Evolutionary conservation across 2,797 vertebrate species (phyloP).

Genomic region (Spatula versicolor): DNA sequence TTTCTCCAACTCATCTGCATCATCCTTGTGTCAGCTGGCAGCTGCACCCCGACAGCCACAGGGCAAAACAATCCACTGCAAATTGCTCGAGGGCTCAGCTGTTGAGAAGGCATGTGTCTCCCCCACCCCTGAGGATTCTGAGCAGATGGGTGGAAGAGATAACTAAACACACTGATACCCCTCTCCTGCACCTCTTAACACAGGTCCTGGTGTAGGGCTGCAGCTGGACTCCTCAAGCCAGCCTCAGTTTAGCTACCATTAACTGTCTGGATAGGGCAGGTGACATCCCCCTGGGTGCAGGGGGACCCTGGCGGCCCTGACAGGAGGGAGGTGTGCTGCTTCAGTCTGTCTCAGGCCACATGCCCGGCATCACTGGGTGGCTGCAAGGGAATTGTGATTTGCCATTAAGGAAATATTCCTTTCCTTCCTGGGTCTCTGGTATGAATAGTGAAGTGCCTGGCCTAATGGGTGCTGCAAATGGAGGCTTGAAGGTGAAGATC

Average conservation of each 20-base stretch:
- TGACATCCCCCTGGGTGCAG: fast-evolving
- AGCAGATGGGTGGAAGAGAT: neutral
- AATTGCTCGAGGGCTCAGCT: neutral
- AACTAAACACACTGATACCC: neutral
- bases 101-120: neutral
- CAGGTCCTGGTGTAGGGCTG: too few species aligned
- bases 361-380: neutral
- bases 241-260: neutral
- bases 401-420: neutral
- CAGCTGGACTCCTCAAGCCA: neutral
- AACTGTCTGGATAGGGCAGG: neutral
- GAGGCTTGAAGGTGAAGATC: neutral
- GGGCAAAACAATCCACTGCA: neutral
- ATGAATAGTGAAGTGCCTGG: neutral
- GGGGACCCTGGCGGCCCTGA: fast-evolving
- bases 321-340: neutral
- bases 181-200: neutral
- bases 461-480: neutral
- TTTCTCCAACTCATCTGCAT: constrained; percentile 12
- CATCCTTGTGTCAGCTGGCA: constrained; percentile 17
- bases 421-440: neutral
- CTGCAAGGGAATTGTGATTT: neutral
- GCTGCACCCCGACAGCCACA: neutral
- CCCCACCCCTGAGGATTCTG: neutral
- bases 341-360: neutral